A percentile compares a stretch with the other conserved stretches of the same genome.
Evolutionary conservation across 2,888 invertebrate species (phyloP).

Genomic region (Amorpha juglandis): DNA sequence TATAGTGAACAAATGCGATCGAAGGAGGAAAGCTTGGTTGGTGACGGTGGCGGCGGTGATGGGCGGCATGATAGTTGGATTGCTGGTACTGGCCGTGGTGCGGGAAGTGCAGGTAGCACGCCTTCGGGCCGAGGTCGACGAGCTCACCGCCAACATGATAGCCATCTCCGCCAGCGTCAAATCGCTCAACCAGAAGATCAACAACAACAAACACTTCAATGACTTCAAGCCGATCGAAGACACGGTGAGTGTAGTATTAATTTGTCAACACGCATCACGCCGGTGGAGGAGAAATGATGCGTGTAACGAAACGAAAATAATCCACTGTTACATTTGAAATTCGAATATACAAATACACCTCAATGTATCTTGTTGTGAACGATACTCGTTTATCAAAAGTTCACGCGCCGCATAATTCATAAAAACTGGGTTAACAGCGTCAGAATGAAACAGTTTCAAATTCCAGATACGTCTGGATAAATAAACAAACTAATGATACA

Average conservation of each 20-base stretch:
- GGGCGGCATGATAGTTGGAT: slow-evolving; percentile 58
- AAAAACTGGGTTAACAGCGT: slow-evolving; percentile 23
- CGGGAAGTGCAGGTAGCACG: slow-evolving; percentile 67
- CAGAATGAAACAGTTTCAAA: slow-evolving; percentile 23
- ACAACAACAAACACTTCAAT: slow-evolving; percentile 66
- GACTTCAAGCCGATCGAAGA: slow-evolving; percentile 71
- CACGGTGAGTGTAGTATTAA: slow-evolving; percentile 62
- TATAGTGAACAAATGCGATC: slow-evolving; percentile 55
- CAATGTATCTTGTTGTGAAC: slow-evolving; percentile 1
- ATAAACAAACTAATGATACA: slow-evolving; percentile 25
- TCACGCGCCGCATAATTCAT: slow-evolving; percentile 23
- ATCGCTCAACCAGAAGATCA: slow-evolving; percentile 66
- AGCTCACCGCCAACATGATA: slow-evolving; percentile 70
- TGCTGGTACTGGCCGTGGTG: slow-evolving; percentile 66
- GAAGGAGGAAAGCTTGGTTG: slow-evolving; percentile 56
- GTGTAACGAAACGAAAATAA: slow-evolving; percentile 22
- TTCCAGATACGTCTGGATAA: slow-evolving; percentile 19
- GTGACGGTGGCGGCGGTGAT: slow-evolving; percentile 52
- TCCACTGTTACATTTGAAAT: slow-evolving; percentile 12
- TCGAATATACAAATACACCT: slow-evolving; percentile 16
- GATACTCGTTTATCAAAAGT: slow-evolving; percentile 22
- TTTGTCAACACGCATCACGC: slow-evolving; percentile 16
- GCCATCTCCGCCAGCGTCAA: slow-evolving; percentile 67
- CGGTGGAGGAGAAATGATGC: neutral
- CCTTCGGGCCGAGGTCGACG: slow-evolving; percentile 66